Evolutionary conservation across 2,888 invertebrate genomes (phyloP).

Genomic region (Stegophylla sp.): DNA sequence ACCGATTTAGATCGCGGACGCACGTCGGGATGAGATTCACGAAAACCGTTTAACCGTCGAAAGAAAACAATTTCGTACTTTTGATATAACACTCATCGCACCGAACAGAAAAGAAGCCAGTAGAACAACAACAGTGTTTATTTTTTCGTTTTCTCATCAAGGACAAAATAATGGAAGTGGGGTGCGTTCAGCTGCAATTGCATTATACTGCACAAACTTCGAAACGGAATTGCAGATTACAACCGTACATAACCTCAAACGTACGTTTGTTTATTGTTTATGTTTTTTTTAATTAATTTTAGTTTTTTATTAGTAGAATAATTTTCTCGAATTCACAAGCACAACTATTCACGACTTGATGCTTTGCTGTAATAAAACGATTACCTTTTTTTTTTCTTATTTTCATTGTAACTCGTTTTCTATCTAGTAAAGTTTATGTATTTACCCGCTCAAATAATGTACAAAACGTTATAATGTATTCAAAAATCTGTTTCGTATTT

Average conservation of each 20-base stretch:
- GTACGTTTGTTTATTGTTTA: background rate
- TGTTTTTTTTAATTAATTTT: background rate
- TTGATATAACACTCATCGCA: background rate
- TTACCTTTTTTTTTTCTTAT: too few species aligned
- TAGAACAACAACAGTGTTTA: constrained; percentile 49
- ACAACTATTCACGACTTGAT: too few species aligned
- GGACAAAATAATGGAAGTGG: constrained; percentile 50
- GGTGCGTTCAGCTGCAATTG: constrained; percentile 48
- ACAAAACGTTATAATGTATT: background rate
- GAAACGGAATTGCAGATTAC: constrained; percentile 37
- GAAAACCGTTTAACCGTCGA: background rate
- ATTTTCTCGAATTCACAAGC: too few species aligned
- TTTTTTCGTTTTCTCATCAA: constrained; percentile 34
- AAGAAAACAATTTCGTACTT: background rate
- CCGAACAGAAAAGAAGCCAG: constrained; percentile 50
- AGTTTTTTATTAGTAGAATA: too few species aligned
- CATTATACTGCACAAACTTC: constrained; percentile 52
- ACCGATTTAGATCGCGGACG: background rate
- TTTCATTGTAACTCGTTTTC: too few species aligned
- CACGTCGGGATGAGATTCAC: background rate
- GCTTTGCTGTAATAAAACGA: too few species aligned
- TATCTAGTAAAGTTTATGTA: too few species aligned
- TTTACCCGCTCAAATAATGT: too few species aligned
- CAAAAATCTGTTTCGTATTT: background rate
- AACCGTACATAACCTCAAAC: constrained; percentile 43